phyloP scores from a whole-genome alignment of 1,140 invertebrate genomes.

The Scaptomyza graminum region DNA sequence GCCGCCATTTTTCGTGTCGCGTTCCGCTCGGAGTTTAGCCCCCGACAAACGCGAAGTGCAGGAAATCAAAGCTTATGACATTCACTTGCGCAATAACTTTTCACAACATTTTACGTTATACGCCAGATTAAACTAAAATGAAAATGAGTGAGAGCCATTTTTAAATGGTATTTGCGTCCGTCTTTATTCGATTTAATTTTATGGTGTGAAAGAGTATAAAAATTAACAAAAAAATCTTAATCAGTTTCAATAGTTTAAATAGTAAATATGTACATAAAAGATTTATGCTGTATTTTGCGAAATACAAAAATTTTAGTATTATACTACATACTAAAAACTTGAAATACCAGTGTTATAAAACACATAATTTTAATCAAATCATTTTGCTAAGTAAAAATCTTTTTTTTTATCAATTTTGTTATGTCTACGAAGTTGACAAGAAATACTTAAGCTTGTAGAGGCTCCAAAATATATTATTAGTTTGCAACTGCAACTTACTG shows the following conservation, averaged over 20 bases:
- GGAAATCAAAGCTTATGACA: conserved; percentile 77
- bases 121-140: conserved; percentile 14
- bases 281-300: not conserved
- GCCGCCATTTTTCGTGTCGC: conserved; percentile 60
- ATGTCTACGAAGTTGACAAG: no score
- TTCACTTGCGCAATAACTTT: conserved; percentile 67
- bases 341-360: no score
- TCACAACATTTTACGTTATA: conserved; percentile 34
- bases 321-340: no score
- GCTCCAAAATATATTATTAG: no score
- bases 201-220: not conserved
- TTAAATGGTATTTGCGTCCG: not conserved
- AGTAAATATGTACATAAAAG: not conserved
- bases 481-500: no score
- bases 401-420: no score
- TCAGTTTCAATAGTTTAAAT: not conserved
- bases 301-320: no score
- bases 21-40: conserved; percentile 13
- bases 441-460: no score
- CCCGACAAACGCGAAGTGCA: conserved; percentile 33
- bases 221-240: no score
- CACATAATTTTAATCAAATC: no score
- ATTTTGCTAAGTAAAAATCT: no score
- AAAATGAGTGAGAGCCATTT: conserved; percentile 7
- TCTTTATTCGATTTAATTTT: not conserved